Base-by-base conservation (phyloP, 2,113 vertebrate species). In the Carlito syrichta region DNA sequence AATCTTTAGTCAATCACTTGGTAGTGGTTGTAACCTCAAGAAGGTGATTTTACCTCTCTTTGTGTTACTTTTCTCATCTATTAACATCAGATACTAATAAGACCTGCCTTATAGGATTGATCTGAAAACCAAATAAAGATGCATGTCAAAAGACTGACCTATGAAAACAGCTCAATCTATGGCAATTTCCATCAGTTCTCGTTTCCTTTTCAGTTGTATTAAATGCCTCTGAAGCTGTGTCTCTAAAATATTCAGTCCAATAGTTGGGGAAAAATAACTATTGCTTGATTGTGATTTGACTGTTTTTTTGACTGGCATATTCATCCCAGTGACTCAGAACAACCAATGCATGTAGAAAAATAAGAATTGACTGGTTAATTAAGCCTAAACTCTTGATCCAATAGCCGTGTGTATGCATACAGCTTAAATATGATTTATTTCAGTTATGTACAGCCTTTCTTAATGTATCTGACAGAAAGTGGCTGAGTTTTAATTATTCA, bases 401-500 rank as follows among this genome's bases (percentile, higher is more conserved):
- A 68, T 96, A 97, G 30, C 45, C 68, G 13, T 83, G 52, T 89
- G 56, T 81, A 74, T 85, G 86, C 25, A 77, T 48, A 79, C 32
- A 77, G 12, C n/a, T 86, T 95, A 38, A 89, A 77, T 97, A 94
- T 95, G 50, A 96, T 93, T 97, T 96, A 4, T 58, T 94, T 86
- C 35, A n/a, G n/a, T 91, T 93, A 95, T 81, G 62, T 63, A 66
- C 38, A 84, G 35, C 32, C 40, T 93, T 96, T 93, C 69, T 95
- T 94, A 95, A 93, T 93, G 83, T 71, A 82, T 78, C 40, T 95
- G 69, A 93, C 40, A 93, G 56, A 96, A 96, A 86, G 32, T 93
- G 60, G 95, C 89, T 95, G 45, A 60, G 95, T 95, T 94, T 97
- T 96, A 97, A 95, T 98, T 89, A 96, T 84, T 92, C 78, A 84